Evolutionary conservation across 2,113 vertebrate genomes (phyloP), one percentile per base, ranked within the genome.

Genomic region (Protomyctophum bolini): DNA sequence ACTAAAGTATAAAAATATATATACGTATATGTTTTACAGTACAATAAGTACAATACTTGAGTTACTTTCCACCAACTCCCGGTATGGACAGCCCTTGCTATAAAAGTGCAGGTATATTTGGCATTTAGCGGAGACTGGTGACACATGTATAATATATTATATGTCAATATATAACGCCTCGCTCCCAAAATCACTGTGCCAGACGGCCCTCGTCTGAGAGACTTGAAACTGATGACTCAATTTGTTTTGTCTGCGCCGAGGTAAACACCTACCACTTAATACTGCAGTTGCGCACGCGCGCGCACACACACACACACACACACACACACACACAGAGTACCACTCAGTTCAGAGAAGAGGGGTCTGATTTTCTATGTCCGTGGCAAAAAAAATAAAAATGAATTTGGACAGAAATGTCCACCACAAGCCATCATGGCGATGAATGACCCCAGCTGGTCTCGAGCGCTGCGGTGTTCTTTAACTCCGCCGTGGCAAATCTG

Each of bases 161-260:
- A n/a, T n/a, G n/a, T n/a, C n/a, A n/a, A n/a, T 80, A 83, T 12
- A 21, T 21, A 3, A 21, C 70, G 54, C 14, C 63, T 81, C 68
- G 70, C 60, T 66, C 64, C 29, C 54, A 63, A 66, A 75, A 74
- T 75, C 56, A 68, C 12, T 60, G 58, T 14, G 54, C 68, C 70
- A 55, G 60, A 60, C 71, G 33, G 1, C 70, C 70, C 76, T 76
- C 72, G 57, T 79, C 52, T 14, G 64, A 77, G 67, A 70, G 65
- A 76, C 77, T 72, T 76, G 62, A 75, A 77, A 86, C 69, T 69
- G 83, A 84, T 81, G 77, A 79, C 80, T 88, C 74, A 72, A 86
- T 87, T 82, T 76, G 76, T 65, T 66, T 65, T 66, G 64, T 70
- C 58, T 51, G 41, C 2, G 46, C 63, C 63, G 59, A 47, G 75